phyloP scores from a whole-genome alignment of 2,797 vertebrate genomes.

The Acrocephalus scirpaceus region DNA sequence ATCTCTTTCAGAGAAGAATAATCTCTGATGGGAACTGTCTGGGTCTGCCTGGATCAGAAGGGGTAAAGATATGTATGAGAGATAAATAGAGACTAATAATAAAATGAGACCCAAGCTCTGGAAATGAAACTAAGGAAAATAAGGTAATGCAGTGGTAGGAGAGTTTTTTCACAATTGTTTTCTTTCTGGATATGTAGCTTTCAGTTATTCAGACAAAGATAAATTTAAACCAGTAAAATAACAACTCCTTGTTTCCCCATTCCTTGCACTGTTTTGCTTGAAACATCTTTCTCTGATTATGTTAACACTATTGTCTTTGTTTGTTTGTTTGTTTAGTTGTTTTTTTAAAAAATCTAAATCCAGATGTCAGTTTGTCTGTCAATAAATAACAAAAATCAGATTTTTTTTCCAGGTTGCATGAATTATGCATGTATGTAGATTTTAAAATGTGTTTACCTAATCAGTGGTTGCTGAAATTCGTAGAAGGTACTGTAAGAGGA shows the following conservation, averaged over 20 bases:
- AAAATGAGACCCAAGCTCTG: not conserved
- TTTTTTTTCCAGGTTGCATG: not conserved
- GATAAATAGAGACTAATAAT: not conserved
- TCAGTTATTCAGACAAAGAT: not conserved
- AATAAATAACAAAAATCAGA: not conserved
- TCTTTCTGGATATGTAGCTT: not conserved
- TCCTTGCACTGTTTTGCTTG: not conserved
- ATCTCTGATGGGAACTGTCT: not conserved
- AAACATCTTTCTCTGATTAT: not conserved
- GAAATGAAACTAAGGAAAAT: not conserved
- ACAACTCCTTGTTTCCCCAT: not conserved
- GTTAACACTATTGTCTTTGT: not conserved
- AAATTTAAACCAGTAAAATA: not conserved
- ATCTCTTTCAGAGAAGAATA: not conserved
- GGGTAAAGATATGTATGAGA: not conserved
- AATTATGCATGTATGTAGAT: not conserved
- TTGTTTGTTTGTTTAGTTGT: not conserved
- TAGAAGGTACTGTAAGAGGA: not conserved
- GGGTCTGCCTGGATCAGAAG: not conserved
- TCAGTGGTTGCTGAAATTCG: not conserved
- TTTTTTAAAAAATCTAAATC: not conserved
- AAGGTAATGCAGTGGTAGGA: not conserved
- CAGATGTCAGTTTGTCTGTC: not conserved
- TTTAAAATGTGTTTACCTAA: not conserved
- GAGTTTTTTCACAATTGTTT: not conserved